Evolutionary conservation across 2,113 vertebrate genomes (phyloP).

Genomic region (pig (Sus scrofa)): T2T-Sscrofa CM000819.6:32792501-32793000

Average conservation of each 20-base stretch:
- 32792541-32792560: constrained; percentile 68
- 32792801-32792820: constrained; percentile 90
- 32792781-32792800: constrained; percentile 77
- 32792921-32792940: constrained; percentile 94
- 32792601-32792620: constrained; percentile 51
- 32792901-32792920: constrained; percentile 99
- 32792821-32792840: constrained; percentile 92
- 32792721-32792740: constrained; percentile 42
- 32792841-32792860: constrained; percentile 94
- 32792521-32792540: constrained; percentile 65
- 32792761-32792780: constrained; percentile 74
- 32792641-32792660: constrained; percentile 62
- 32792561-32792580: constrained; percentile 67
- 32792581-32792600: constrained; percentile 62
- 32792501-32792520: constrained; percentile 44
- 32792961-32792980: constrained; percentile 99
- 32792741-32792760: constrained; percentile 66
- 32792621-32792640: constrained; percentile 50
- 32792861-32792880: constrained; percentile 98
- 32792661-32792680: constrained; percentile 42
- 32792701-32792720: constrained; percentile 48
- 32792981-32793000: constrained; percentile 99
- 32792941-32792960: constrained; percentile 96
- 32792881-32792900: constrained; percentile 99
- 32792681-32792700: constrained; percentile 51